phyloP scores from a whole-genome alignment of 2,113 vertebrate genomes.

The Philantomba maxwellii region DNA sequence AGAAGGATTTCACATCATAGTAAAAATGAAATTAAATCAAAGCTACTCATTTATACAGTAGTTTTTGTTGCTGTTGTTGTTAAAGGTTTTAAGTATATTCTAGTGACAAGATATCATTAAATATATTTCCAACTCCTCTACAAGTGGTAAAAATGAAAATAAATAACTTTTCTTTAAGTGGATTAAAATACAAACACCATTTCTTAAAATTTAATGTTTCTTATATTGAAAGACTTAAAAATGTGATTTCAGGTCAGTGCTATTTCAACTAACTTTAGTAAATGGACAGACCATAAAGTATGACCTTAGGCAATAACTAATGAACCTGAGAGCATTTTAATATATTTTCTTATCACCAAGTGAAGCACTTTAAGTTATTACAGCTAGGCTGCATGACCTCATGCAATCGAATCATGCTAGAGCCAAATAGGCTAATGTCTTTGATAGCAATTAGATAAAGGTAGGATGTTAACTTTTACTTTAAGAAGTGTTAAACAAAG shows the following conservation, averaged over 20 bases:
- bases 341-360: constrained; percentile 76
- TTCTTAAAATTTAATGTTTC: constrained; percentile 32
- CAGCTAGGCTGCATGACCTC: constrained; percentile 75
- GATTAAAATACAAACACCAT: constrained; percentile 52
- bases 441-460: constrained; percentile 64
- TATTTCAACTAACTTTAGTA: constrained; percentile 62
- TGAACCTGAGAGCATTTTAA: constrained; percentile 82
- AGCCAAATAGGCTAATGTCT: constrained; percentile 63
- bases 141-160: constrained; percentile 36
- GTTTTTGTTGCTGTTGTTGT: background rate
- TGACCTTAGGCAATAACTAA: constrained; percentile 85
- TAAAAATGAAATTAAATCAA: background rate
- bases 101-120: background rate
- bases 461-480: constrained; percentile 42
- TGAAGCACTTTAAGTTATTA: constrained; percentile 82
- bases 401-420: constrained; percentile 68
- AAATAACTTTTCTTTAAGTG: constrained; percentile 30
- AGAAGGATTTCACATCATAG: constrained; percentile 28
- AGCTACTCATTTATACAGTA: background rate
- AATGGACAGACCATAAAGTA: constrained; percentile 73
- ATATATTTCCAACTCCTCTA: constrained; percentile 1
- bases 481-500: constrained; percentile 61
- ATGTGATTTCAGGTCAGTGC: constrained; percentile 62
- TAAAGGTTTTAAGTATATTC: constrained; percentile 20
- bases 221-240: constrained; percentile 52